Conservation (phyloP, 1,140 invertebrate genomes). For the Cryptotermes secundus region DNA sequence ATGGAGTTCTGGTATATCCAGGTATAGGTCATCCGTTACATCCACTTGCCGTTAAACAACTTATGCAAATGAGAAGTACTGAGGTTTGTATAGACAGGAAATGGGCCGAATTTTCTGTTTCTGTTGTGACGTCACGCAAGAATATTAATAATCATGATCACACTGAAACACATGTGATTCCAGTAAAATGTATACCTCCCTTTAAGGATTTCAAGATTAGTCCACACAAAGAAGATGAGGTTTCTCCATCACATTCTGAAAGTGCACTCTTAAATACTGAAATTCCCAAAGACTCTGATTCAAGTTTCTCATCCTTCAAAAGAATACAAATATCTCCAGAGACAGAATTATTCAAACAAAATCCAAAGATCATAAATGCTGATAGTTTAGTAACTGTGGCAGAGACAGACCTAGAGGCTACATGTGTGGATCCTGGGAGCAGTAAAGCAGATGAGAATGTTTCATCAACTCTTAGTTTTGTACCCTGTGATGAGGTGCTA, state of each 20-base stretch:
- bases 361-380: too few species aligned
- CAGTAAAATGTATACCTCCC: background rate
- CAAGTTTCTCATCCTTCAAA: background rate
- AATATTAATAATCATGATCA: background rate
- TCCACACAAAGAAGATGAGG: too few species aligned
- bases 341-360: background rate
- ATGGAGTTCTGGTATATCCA: slow-evolving; percentile 44
- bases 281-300: background rate
- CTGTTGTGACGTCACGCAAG: slow-evolving; percentile 37
- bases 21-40: slow-evolving; percentile 43
- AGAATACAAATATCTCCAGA: background rate
- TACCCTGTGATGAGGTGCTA: slow-evolving; percentile 32
- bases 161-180: background rate
- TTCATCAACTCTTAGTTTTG: background rate
- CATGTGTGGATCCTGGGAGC: background rate
- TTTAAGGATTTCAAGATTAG: background rate
- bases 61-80: slow-evolving; percentile 36
- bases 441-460: background rate
- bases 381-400: too few species aligned
- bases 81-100: slow-evolving; percentile 40
- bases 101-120: slow-evolving; percentile 47
- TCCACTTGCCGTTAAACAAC: slow-evolving; percentile 38
- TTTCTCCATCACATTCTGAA: too few species aligned
- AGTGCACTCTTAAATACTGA: too few species aligned
- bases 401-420: too few species aligned